Conservation (phyloP, 1,140 invertebrate species). For the Drosophila nikananu region DNA sequence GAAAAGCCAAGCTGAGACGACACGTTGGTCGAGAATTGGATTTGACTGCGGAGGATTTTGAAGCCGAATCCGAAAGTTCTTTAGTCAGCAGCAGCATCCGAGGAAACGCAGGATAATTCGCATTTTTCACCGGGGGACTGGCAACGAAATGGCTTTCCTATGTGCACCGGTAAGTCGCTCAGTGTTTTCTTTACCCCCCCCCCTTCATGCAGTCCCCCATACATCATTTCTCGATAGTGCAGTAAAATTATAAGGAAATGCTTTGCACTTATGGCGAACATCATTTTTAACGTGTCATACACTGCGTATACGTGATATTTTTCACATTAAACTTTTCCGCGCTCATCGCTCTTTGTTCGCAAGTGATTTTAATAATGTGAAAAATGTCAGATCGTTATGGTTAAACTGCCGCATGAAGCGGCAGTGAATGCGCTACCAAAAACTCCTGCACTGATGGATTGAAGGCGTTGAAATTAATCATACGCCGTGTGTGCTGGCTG, state of each 20-base stretch:
- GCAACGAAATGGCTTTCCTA: conserved; percentile 80
- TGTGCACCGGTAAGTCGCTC: conserved; percentile 62
- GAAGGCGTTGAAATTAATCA: conserved; percentile 68
- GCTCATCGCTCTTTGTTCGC: conserved; percentile 30
- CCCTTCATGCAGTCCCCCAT: conserved; percentile 6
- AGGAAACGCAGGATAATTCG: conserved; percentile 57
- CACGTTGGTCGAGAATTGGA: conserved; percentile 64
- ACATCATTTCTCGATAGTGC: conserved; percentile 31
- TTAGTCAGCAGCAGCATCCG: conserved; percentile 24
- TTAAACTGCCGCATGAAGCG: conserved; percentile 62
- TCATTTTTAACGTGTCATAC: conserved; percentile 48
- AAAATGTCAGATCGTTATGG: conserved; percentile 63
- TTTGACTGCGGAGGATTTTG: conserved; percentile 64
- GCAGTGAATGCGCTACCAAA: conserved; percentile 21
- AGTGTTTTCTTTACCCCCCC: neutral
- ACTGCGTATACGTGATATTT: conserved; percentile 60
- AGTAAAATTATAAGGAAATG: conserved; percentile 48
- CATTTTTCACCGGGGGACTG: conserved; percentile 60
- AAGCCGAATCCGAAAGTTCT: conserved; percentile 42
- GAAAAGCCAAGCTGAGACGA: conserved; percentile 10
- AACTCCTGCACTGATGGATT: conserved; percentile 52
- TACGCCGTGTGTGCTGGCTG: conserved; percentile 53
- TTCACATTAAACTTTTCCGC: conserved; percentile 54
- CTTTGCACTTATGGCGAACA: conserved; percentile 37
- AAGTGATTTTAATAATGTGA: conserved; percentile 80